These are phyloP conservation scores for Idaea dimidiata DNA, from an alignment of 2,888 invertebrate species.

Conservation along the genomic window DNA sequence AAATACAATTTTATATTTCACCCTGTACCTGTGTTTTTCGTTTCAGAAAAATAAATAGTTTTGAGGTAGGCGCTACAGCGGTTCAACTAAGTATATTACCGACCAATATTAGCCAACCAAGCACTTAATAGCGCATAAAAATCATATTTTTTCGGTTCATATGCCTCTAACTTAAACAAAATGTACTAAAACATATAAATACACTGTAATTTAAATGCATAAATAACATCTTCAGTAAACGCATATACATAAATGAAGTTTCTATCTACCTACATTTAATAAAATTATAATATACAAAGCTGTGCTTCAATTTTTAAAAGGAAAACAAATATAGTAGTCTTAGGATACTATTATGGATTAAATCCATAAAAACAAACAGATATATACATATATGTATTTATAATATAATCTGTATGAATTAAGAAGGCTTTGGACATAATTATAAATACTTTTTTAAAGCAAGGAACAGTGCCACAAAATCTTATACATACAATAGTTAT, in stretches of 20 bases:
- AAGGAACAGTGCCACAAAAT: slow-evolving; percentile 23
- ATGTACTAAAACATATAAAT: neutral
- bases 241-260: neutral
- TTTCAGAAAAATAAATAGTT: neutral
- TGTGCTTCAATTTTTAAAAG: neutral
- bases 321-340: neutral
- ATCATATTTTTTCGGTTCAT: neutral
- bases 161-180: neutral
- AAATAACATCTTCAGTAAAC: neutral
- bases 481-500: slow-evolving; percentile 6
- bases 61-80: neutral
- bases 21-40: neutral
- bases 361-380: slow-evolving; percentile 2
- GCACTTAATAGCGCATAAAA: neutral
- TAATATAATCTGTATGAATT: slow-evolving; percentile 3
- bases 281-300: neutral
- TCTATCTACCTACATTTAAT: neutral
- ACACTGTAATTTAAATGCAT: neutral
- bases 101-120: neutral
- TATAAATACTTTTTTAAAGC: slow-evolving; percentile 4
- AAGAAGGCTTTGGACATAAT: neutral
- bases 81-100: neutral
- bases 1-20: neutral
- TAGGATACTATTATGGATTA: neutral
- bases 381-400: slow-evolving; percentile 6